Base-by-base conservation (phyloP, 2,888 invertebrate genomes). In the Amiota communis region DNA sequence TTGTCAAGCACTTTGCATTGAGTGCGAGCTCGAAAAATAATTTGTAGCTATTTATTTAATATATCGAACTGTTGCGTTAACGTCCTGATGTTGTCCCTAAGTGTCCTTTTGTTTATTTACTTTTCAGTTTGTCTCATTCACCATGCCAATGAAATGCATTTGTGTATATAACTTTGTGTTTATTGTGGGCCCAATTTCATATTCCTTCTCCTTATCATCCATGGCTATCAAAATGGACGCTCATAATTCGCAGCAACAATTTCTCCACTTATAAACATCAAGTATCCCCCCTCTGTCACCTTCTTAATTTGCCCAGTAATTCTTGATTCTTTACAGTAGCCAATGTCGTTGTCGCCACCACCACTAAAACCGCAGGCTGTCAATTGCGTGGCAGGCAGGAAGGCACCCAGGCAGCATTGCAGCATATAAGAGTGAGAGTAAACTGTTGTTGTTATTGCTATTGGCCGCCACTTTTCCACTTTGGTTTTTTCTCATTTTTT, bases 191-290 rank as follows among this genome's bases (percentile, higher is more conserved):
- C 23, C 23, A 23, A 1, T 23, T 23, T 23, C 23, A 23, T 23
- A 23, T 23, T 23, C 23, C 36, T 6, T 6, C 36, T 36, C 36
- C 36, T 36, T 6, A 0, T 6, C 20, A 9, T 59, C 23, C 8
- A 11, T 17, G 9, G 20, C 59, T 20, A 13, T 4, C 59, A 59
- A 11, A 11, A 4, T 12, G 8, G 12, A 59, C 11, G 23, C 59
- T 20, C 59, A 23, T 20, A 20, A 20, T 15, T 10, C 59, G 59
- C 20, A 59, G 59, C 59, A 59, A 59, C 15, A 59, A 59, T 59
- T 59, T 36, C 23, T 59, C 59, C 20, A 20, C 59, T 12, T 59
- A 20, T 15, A 59, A 59, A 20, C 20, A 59, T 8, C 1, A 15
- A 11, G 11, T 15, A 13, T 8, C 53, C 15, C 53, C 1, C 1